Conservation (phyloP, 2,797 vertebrate species). For the Chromis chromis region DNA sequence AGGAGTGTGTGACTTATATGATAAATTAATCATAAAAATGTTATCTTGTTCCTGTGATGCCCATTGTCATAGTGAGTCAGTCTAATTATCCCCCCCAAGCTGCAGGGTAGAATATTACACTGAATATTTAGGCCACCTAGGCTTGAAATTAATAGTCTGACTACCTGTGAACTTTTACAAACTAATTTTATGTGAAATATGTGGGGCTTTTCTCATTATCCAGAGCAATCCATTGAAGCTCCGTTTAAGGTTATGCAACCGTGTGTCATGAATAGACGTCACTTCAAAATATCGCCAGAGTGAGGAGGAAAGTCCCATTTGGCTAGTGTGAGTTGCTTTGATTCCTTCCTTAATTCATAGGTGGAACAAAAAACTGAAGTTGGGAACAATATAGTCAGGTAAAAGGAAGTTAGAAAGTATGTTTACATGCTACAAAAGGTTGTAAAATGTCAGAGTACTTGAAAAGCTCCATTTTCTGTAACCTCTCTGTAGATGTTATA, state of each 20-base stretch:
- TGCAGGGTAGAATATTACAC: constrained; percentile 9
- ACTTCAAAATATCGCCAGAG: constrained; percentile 1
- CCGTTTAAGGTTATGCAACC: constrained; percentile 17
- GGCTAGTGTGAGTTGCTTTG: constrained; percentile 3
- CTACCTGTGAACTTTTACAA: constrained; percentile 31
- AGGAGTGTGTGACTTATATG: constrained; percentile 24
- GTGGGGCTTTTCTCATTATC: constrained; percentile 19
- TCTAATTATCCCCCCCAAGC: constrained; percentile 28
- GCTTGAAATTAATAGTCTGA: constrained; percentile 1
- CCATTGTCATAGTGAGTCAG: neutral
- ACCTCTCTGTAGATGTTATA: neutral
- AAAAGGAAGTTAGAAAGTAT: neutral
- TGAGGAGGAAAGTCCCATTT: constrained; percentile 27
- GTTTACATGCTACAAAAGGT: constrained; percentile 20
- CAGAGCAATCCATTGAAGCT: constrained; percentile 13
- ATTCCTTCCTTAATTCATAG: neutral
- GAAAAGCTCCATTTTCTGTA: constrained; percentile 15
- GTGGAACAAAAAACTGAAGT: neutral
- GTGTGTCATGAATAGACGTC: constrained; percentile 4
- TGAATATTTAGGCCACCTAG: neutral
- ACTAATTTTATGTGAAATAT: constrained; percentile 24
- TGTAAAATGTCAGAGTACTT: constrained; percentile 7
- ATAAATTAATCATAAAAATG: constrained; percentile 31
- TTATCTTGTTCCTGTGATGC: neutral
- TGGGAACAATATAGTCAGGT: constrained; percentile 5